phyloP scores from a whole-genome alignment of 2,888 invertebrate species.

The Melanotus villosus region DNA sequence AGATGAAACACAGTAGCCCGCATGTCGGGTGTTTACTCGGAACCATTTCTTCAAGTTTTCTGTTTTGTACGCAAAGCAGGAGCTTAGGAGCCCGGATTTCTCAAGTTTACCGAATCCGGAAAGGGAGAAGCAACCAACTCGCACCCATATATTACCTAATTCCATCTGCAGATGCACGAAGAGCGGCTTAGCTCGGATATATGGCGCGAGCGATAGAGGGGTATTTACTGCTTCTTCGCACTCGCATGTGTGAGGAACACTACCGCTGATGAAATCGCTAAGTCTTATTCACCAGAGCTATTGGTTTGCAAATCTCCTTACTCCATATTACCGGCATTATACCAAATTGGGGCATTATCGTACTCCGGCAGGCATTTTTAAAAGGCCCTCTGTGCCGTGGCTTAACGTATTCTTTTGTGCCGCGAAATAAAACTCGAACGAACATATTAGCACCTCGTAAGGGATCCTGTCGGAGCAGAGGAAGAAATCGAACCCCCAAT shows the following conservation, averaged over 20 bases:
- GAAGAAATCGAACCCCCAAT: constrained; percentile 31
- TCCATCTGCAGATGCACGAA: constrained; percentile 54
- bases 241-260: constrained; percentile 49
- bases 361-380: constrained; percentile 40
- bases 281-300: constrained; percentile 49
- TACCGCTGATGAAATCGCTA: constrained; percentile 50
- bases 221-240: constrained; percentile 49
- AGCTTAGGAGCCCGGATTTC: constrained; percentile 51
- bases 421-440: constrained; percentile 32
- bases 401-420: constrained; percentile 38
- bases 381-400: constrained; percentile 22
- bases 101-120: constrained; percentile 48
- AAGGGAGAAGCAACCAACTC: constrained; percentile 40
- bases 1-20: constrained; percentile 58
- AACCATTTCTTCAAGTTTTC: constrained; percentile 42
- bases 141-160: constrained; percentile 57
- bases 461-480: neutral
- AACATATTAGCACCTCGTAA: constrained; percentile 37
- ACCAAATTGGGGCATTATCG: constrained; percentile 46
- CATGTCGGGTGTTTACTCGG: constrained; percentile 54
- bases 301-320: constrained; percentile 49
- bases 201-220: constrained; percentile 50
- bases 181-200: constrained; percentile 53
- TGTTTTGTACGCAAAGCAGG: constrained; percentile 50
- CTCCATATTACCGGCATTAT: constrained; percentile 44